These are phyloP conservation scores for Procambarus clarkii DNA, from an alignment of 1,140 invertebrate genomes.

Conservation along the genomic window DNA sequence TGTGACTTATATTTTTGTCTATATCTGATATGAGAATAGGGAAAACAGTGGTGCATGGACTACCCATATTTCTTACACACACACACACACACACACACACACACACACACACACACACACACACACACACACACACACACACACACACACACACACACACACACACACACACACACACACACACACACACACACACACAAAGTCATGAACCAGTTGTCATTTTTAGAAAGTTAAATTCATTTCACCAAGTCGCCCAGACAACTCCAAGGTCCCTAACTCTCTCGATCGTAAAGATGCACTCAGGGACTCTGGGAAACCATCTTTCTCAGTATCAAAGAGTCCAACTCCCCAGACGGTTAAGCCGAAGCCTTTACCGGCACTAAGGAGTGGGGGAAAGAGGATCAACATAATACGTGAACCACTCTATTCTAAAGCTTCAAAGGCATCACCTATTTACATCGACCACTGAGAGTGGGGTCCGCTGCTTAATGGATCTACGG, in stretches of 20 bases:
- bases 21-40: too few relatives aligned
- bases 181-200: not conserved
- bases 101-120: too few relatives aligned
- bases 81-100: too few relatives aligned
- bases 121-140: too few relatives aligned
- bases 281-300: slow-evolving; percentile 12
- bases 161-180: too few relatives aligned
- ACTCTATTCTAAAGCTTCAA: slow-evolving; percentile 12
- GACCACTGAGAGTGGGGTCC: not conserved
- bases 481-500: not conserved
- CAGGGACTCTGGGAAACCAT: not conserved
- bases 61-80: too few relatives aligned
- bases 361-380: not conserved
- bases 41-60: too few relatives aligned
- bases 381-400: not conserved
- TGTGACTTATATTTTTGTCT: too few relatives aligned
- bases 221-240: not conserved
- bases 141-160: too few relatives aligned
- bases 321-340: slow-evolving; percentile 10
- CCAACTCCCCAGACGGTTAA: not conserved
- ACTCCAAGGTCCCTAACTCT: not conserved
- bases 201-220: not conserved
- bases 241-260: not conserved
- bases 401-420: slow-evolving; percentile 5
- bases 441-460: not conserved